Conservation (phyloP, 2,888 invertebrate genomes). For the Gymnocheta viridis region DNA sequence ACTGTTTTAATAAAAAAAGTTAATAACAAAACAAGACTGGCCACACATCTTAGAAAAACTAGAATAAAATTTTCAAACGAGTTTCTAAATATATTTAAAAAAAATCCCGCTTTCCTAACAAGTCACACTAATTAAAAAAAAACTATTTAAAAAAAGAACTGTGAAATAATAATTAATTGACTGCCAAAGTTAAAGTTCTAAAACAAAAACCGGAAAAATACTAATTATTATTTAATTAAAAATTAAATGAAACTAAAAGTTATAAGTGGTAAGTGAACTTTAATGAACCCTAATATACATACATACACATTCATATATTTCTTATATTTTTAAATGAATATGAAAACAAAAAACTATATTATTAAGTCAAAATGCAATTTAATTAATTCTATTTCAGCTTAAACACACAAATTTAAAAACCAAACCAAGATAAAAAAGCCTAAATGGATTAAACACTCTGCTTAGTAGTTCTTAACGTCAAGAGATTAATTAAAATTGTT, state of each 20-base stretch:
- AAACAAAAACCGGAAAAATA: conserved; percentile 3
- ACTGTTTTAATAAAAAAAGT: neutral
- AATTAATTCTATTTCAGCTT: conserved; percentile 51
- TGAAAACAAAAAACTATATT: neutral
- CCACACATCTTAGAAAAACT: neutral
- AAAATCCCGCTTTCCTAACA: neutral
- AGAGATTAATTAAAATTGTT: neutral
- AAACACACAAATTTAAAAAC: conserved; percentile 7
- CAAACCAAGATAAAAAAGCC: neutral
- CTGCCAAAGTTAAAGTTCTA: conserved; percentile 25
- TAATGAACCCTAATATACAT: neutral
- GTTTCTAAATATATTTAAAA: neutral
- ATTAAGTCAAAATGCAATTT: conserved; percentile 35
- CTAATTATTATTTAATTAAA: conserved; percentile 12
- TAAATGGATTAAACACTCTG: conserved; percentile 25
- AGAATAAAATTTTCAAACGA: neutral
- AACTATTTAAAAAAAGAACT: neutral
- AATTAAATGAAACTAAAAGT: conserved; percentile 48
- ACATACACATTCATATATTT: neutral
- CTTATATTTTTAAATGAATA: neutral
- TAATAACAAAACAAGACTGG: neutral
- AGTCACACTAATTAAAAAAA: neutral
- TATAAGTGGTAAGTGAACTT: conserved; percentile 60
- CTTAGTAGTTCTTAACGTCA: neutral
- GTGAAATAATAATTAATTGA: conserved; percentile 4